A percentile compares a stretch with the other conserved stretches of the same genome.
These are phyloP conservation scores for Thryonomys swinderianus DNA, from an alignment of 2,113 vertebrate genomes.

Conservation along the genomic window DNA sequence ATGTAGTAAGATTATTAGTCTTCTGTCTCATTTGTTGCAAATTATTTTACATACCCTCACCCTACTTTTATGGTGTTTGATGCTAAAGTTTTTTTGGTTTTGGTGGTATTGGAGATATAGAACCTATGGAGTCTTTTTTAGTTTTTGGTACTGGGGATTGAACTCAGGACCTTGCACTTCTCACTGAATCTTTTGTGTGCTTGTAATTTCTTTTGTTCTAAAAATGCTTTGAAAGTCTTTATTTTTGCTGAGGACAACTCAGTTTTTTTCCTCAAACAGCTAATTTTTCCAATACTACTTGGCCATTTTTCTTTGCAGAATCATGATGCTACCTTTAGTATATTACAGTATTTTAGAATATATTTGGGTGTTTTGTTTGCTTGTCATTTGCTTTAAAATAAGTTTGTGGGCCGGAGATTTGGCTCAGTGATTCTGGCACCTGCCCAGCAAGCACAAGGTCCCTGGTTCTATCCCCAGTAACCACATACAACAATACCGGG, in stretches of 20 bases:
- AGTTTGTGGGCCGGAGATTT: no score
- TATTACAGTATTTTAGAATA: conserved; percentile 10
- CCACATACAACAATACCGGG: no score
- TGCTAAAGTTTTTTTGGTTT: neutral
- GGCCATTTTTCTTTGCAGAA: conserved; percentile 7
- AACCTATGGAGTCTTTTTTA: neutral
- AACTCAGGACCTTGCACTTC: no score
- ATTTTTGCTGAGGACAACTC: neutral
- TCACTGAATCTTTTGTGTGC: no score
- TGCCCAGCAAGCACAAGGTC: no score
- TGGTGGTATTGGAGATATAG: neutral
- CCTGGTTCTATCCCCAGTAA: no score
- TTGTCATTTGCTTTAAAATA: conserved; percentile 37
- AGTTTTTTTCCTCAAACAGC: neutral
- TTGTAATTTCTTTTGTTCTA: neutral
- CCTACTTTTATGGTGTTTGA: neutral
- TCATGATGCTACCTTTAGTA: conserved; percentile 26
- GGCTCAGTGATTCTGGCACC: no score
- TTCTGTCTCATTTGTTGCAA: conserved; percentile 25
- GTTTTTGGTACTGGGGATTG: no score
- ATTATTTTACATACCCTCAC: neutral
- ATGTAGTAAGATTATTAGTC: conserved; percentile 30
- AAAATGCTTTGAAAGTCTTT: conserved; percentile 16
- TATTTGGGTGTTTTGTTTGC: neutral
- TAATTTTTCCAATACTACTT: conserved; percentile 23